phyloP scores from a whole-genome alignment of 1,140 invertebrate species.

The Phymorhynchus buccinoides region DNA sequence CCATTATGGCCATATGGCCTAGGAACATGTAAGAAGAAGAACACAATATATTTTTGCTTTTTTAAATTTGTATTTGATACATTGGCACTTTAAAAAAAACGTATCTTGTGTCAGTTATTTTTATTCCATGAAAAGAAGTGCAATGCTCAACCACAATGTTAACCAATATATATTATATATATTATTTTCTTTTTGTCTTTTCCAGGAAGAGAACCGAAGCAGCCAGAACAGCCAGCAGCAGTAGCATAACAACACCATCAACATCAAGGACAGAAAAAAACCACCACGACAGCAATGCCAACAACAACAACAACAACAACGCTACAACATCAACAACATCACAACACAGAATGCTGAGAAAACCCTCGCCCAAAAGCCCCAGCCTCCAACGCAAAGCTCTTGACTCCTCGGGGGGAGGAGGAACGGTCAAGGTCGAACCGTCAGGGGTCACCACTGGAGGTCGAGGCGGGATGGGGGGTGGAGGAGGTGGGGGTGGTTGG shows the following conservation, averaged over 20 bases:
- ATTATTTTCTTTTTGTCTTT: conserved; percentile 31
- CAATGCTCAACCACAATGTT: not conserved
- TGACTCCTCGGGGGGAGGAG: not conserved
- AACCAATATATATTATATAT: no score
- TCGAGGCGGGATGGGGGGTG: not conserved
- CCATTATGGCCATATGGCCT: no score
- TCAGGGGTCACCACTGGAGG: not conserved
- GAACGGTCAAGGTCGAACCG: conserved; percentile 15
- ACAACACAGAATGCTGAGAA: conserved; percentile 46
- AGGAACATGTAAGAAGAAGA: no score
- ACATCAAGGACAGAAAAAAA: conserved; percentile 32
- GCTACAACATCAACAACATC: not conserved
- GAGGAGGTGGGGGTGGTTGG: conserved; percentile 48
- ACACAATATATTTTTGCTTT: not conserved
- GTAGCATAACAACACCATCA: no score
- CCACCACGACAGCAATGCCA: not conserved
- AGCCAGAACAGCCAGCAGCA: conserved; percentile 51
- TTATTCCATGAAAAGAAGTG: not conserved
- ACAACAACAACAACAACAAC: conserved; percentile 23
- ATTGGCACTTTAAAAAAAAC: no score
- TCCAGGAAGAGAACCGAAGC: conserved; percentile 66
- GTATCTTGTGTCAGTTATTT: not conserved
- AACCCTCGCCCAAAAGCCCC: conserved; percentile 64
- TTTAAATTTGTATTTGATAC: not conserved
- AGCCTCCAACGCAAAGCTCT: conserved; percentile 54